These are phyloP conservation scores for Anoplius nigerrimus DNA, from an alignment of 2,888 invertebrate species.

Conservation along the genomic window DNA sequence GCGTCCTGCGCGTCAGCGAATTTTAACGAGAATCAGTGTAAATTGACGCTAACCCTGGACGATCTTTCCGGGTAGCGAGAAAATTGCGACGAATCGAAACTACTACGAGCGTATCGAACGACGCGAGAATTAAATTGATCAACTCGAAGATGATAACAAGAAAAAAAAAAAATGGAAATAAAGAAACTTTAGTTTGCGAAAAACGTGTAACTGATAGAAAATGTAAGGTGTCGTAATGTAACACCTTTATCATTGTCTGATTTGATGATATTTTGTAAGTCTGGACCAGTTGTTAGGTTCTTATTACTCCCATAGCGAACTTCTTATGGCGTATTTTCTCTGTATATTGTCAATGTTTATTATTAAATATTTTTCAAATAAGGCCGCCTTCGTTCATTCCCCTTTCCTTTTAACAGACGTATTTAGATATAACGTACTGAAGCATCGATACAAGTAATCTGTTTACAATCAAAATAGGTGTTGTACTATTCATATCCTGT, in stretches of 20 bases:
- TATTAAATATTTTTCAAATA: constrained; percentile 75
- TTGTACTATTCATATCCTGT: too few species aligned
- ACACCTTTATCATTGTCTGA: constrained; percentile 71
- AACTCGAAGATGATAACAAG: constrained; percentile 50
- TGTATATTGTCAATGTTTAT: constrained; percentile 75
- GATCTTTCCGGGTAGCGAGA: too few species aligned
- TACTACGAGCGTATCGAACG: too few species aligned
- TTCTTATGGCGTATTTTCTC: constrained; percentile 74
- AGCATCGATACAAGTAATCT: too few species aligned
- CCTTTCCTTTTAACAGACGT: too few species aligned
- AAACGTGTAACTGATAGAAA: constrained; percentile 55
- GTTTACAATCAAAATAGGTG: too few species aligned
- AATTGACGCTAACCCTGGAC: constrained; percentile 7
- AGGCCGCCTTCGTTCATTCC: constrained; percentile 18
- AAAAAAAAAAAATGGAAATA: too few species aligned
- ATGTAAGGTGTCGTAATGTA: constrained; percentile 59
- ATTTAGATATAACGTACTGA: too few species aligned
- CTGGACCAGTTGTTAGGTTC: constrained; percentile 73
- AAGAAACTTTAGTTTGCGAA: constrained; percentile 59
- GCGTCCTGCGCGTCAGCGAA: constrained; percentile 29
- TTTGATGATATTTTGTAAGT: constrained; percentile 74
- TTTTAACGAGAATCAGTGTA: constrained; percentile 26
- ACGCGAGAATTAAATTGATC: constrained; percentile 39
- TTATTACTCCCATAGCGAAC: constrained; percentile 72
- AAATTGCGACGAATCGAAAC: constrained; percentile 1